Evolutionary conservation across 2,888 invertebrate genomes (phyloP).

Genomic region (Platycnemis pennipes): DNA sequence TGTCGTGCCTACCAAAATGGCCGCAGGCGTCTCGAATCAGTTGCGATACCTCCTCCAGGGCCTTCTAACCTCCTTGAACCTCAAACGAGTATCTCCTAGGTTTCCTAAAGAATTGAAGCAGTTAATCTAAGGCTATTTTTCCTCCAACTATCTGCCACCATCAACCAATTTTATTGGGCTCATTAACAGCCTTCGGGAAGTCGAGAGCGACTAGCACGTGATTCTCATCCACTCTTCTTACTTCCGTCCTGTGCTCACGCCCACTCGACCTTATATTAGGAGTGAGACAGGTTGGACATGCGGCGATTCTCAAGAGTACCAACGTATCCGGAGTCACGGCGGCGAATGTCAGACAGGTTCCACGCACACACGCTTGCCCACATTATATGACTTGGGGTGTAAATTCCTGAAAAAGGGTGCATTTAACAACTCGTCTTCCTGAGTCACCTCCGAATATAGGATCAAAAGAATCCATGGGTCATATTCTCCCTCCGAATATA

Average conservation of each 20-base stretch:
- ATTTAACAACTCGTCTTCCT: not conserved
- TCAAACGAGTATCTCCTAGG: too few relatives aligned
- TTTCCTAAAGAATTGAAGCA: too few relatives aligned
- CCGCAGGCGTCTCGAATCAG: too few relatives aligned
- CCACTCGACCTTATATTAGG: not conserved
- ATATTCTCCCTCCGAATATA: constrained; percentile 1
- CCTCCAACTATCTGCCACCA: too few relatives aligned
- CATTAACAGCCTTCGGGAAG: not conserved
- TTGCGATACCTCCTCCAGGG: too few relatives aligned
- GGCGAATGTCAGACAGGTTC: not conserved
- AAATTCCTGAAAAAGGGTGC: not conserved
- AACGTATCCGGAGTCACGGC: not conserved
- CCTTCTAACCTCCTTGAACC: too few relatives aligned
- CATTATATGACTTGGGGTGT: not conserved
- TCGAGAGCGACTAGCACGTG: not conserved
- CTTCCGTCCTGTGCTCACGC: not conserved
- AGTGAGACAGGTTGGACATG: not conserved
- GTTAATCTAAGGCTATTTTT: too few relatives aligned
- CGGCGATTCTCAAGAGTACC: not conserved
- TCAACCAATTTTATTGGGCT: not conserved
- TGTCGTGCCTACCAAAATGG: too few relatives aligned
- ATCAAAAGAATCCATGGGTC: not conserved
- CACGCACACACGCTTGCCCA: not conserved
- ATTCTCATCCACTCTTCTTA: not conserved
- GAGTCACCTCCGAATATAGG: constrained; percentile 9